phyloP scores from a whole-genome alignment of 2,888 invertebrate genomes.

The Lasioglossum malachurum region DNA sequence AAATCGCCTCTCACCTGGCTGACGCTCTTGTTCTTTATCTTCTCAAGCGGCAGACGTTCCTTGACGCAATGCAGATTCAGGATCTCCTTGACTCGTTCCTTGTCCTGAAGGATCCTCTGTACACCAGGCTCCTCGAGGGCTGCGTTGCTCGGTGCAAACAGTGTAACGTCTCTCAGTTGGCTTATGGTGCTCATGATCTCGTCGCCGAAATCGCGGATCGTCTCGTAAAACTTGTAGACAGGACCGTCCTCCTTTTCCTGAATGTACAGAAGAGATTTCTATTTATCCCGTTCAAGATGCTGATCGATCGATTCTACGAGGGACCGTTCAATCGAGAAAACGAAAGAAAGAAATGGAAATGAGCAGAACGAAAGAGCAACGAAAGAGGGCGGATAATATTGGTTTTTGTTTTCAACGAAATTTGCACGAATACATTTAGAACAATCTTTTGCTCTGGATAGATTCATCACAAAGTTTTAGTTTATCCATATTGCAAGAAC shows the following conservation, averaged over 20 bases:
- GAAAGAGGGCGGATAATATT: slow-evolving; percentile 30
- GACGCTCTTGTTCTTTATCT: slow-evolving; percentile 90
- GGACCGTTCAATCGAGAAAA: slow-evolving; percentile 36
- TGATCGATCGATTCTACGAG: slow-evolving; percentile 39
- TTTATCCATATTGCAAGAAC: too few species aligned
- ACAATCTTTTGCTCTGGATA: not conserved
- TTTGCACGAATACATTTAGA: slow-evolving; percentile 25
- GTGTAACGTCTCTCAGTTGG: slow-evolving; percentile 90
- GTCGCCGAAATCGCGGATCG: slow-evolving; percentile 91
- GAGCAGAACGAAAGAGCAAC: slow-evolving; percentile 28
- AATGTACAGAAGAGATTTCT: slow-evolving; percentile 71
- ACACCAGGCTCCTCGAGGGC: slow-evolving; percentile 92
- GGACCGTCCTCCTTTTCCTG: slow-evolving; percentile 91
- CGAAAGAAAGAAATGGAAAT: slow-evolving; percentile 45
- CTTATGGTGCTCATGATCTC: slow-evolving; percentile 91
- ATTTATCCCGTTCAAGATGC: slow-evolving; percentile 54
- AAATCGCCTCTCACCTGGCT: slow-evolving; percentile 87
- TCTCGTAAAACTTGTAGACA: slow-evolving; percentile 92
- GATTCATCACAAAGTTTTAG: too few species aligned
- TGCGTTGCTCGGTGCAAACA: slow-evolving; percentile 96
- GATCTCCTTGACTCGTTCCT: slow-evolving; percentile 90
- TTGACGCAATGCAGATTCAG: slow-evolving; percentile 93
- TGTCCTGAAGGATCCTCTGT: slow-evolving; percentile 89
- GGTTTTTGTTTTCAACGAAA: slow-evolving; percentile 5
- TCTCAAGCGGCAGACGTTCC: slow-evolving; percentile 91